Evolutionary conservation across 1,140 invertebrate genomes (phyloP).

Genomic region (Lordiphosa collinella): DNA sequence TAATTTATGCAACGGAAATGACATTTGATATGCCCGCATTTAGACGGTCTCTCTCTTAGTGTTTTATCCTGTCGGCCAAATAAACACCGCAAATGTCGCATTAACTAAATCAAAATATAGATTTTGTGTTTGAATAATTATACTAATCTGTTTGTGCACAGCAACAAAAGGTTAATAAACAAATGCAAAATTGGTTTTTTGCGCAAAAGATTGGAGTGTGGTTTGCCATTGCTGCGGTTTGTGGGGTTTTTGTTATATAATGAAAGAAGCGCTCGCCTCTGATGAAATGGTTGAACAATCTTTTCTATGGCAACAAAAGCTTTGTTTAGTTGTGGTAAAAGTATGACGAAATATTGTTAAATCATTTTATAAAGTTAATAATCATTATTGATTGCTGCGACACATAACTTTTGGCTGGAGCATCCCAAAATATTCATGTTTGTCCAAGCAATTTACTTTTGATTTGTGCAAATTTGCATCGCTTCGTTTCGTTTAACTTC

Average conservation of each 20-base stretch:
- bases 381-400: too few species aligned
- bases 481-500: conserved; percentile 24
- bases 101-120: conserved; percentile 6
- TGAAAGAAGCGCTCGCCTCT: not conserved
- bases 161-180: conserved; percentile 7
- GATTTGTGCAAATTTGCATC: conserved; percentile 29
- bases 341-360: too few species aligned
- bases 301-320: conserved; percentile 1
- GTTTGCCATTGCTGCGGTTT: conserved; percentile 2
- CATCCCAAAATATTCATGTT: conserved; percentile 1
- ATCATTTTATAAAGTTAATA: too few species aligned
- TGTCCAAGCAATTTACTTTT: conserved; percentile 5
- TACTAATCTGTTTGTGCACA: not conserved
- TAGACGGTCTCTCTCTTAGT: not conserved
- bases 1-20: conserved; percentile 54
- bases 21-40: conserved; percentile 41
- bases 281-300: conserved; percentile 6
- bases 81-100: conserved; percentile 4
- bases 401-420: too few species aligned
- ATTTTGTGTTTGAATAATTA: not conserved
- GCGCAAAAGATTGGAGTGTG: not conserved
- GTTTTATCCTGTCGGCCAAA: not conserved
- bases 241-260: not conserved
- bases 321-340: not conserved
- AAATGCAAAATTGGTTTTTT: conserved; percentile 1